A percentile compares a stretch with the other conserved stretches of the same genome.
These are phyloP conservation scores for Chrysomela aeneicollis DNA, from an alignment of 2,888 invertebrate species.

Conservation along the genomic window DNA sequence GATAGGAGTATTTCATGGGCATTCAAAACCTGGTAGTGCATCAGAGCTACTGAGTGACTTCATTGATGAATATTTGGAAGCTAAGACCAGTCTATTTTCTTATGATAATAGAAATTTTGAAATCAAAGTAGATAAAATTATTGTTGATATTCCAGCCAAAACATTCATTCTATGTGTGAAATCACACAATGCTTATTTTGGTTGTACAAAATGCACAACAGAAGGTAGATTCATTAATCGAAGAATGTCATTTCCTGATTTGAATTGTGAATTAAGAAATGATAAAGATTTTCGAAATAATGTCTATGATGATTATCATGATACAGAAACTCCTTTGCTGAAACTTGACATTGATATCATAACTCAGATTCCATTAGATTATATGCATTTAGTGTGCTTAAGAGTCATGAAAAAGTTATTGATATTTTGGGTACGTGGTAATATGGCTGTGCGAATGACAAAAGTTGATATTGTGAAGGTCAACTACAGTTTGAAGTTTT, in stretches of 20 bases:
- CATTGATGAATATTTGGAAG: neutral
- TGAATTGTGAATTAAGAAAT: no score
- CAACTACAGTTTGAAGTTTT: neutral
- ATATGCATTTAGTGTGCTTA: no score
- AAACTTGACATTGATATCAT: no score
- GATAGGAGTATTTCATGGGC: neutral
- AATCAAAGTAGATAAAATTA: neutral
- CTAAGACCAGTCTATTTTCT: neutral
- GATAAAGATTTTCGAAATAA: no score
- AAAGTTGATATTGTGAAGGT: neutral
- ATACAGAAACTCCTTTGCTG: no score
- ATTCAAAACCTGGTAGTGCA: neutral
- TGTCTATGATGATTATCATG: no score
- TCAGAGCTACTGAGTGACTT: neutral
- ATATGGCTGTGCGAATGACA: neutral
- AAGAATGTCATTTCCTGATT: neutral
- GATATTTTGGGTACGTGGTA: neutral
- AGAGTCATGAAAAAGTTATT: no score
- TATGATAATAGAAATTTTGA: neutral
- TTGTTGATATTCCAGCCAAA: slow-evolving; percentile 1
- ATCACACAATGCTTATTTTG: neutral
- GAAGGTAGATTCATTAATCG: neutral
- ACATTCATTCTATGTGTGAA: neutral
- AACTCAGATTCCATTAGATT: no score
- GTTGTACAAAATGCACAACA: slow-evolving; percentile 8